These are phyloP conservation scores for Danaus chrysippus DNA, from an alignment of 2,888 invertebrate species.

Conservation along the genomic window DNA sequence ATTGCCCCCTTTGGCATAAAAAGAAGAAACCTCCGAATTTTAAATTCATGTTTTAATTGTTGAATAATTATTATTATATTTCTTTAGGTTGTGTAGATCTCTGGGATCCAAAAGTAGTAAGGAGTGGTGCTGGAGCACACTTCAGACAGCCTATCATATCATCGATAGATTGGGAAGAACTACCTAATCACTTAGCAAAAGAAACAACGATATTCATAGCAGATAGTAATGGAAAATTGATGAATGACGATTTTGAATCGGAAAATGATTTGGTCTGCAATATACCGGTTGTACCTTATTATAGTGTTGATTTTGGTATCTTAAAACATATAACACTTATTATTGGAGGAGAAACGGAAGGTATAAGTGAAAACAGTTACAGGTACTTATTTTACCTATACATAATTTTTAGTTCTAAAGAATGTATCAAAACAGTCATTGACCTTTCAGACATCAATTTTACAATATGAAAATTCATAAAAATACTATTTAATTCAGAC, in stretches of 20 bases:
- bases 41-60: no score
- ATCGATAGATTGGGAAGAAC: slow-evolving; percentile 82
- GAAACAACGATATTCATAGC: slow-evolving; percentile 81
- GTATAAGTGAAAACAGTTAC: slow-evolving; percentile 87
- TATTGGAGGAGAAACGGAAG: slow-evolving; percentile 93
- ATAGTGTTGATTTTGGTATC: slow-evolving; percentile 76
- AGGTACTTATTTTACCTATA: slow-evolving; percentile 50
- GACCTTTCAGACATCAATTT: no score
- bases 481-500: no score
- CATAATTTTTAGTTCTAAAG: no score
- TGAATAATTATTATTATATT: background rate
- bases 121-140: slow-evolving; percentile 92
- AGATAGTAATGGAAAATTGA: slow-evolving; percentile 77
- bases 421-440: no score
- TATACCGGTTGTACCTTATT: slow-evolving; percentile 82
- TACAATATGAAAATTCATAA: no score
- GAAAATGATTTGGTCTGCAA: slow-evolving; percentile 29
- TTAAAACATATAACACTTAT: slow-evolving; percentile 82
- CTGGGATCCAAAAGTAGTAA: slow-evolving; percentile 93
- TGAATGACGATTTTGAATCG: slow-evolving; percentile 33
- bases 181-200: slow-evolving; percentile 67
- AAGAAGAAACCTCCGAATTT: no score
- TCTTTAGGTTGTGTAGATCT: slow-evolving; percentile 90
- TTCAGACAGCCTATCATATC: slow-evolving; percentile 86
- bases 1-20: no score